Percentiles rank a stretch among this genome's conserved stretches.
These are phyloP conservation scores for Gadopsis bispinosus DNA, from an alignment of 2,797 vertebrate species.

Conservation along the genomic window DNA sequence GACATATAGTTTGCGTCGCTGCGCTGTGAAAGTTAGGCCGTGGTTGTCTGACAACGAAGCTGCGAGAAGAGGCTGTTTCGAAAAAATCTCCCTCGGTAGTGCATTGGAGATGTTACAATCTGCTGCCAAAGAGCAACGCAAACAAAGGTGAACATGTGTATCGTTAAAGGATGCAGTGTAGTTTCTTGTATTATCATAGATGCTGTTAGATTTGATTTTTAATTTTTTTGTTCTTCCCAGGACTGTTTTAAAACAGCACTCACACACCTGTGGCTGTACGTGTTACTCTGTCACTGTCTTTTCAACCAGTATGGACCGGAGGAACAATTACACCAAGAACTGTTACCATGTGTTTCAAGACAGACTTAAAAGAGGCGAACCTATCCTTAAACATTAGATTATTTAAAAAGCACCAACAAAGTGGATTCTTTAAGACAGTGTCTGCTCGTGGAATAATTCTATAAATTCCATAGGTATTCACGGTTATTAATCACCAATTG, in stretches of 20 bases:
- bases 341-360: not conserved
- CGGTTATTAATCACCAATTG: not conserved
- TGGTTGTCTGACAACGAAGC: not conserved
- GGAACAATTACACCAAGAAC: not conserved
- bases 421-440: not conserved
- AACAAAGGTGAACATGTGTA: not conserved
- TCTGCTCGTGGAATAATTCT: not conserved
- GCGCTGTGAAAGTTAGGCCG: not conserved
- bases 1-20: not conserved
- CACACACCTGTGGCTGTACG: not conserved
- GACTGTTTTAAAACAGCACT: not conserved
- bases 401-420: not conserved
- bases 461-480: not conserved
- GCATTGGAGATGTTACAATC: not conserved
- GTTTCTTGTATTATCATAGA: not conserved
- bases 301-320: not conserved
- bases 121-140: not conserved
- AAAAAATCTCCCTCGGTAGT: not conserved
- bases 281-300: not conserved
- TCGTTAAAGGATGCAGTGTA: not conserved
- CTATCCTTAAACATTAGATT: not conserved
- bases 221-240: not conserved
- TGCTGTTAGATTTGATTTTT: not conserved
- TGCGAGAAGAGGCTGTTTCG: not conserved
- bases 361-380: too few species aligned